These are phyloP conservation scores for Monopis laevigella DNA, from an alignment of 2,888 invertebrate species.

Conservation along the genomic window DNA sequence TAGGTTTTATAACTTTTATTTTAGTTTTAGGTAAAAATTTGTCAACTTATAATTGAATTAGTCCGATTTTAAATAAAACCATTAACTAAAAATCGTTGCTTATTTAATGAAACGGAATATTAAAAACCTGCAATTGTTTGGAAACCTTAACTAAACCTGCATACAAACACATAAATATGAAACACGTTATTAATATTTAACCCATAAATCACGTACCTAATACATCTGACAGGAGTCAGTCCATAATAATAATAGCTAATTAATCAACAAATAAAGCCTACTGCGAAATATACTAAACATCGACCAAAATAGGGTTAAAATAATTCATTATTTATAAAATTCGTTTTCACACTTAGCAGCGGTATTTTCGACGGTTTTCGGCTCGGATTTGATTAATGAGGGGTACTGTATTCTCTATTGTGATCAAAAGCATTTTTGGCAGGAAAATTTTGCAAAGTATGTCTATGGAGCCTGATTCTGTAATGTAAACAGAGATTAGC, in stretches of 20 bases:
- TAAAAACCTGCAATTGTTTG: no score
- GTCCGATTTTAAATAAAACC: no score
- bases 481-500: constrained; percentile 11
- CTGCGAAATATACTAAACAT: background rate
- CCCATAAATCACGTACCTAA: no score
- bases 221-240: no score
- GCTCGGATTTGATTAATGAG: constrained; percentile 33
- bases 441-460: constrained; percentile 20
- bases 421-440: constrained; percentile 23
- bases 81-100: no score
- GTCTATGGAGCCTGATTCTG: constrained; percentile 6
- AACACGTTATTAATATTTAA: no score
- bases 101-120: no score
- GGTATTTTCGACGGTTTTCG: constrained; percentile 25
- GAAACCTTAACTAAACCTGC: no score
- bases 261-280: constrained; percentile 1
- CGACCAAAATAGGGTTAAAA: constrained; percentile 11
- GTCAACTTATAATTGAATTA: no score
- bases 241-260: constrained; percentile 1
- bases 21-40: no score
- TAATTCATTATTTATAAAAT: constrained; percentile 37
- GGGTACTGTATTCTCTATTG: constrained; percentile 26
- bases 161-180: no score
- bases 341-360: constrained; percentile 30
- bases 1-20: no score